phyloP scores from a whole-genome alignment of 35 echinoderm and acorn worm genomes.

The Ophioderma brevispina region DNA sequence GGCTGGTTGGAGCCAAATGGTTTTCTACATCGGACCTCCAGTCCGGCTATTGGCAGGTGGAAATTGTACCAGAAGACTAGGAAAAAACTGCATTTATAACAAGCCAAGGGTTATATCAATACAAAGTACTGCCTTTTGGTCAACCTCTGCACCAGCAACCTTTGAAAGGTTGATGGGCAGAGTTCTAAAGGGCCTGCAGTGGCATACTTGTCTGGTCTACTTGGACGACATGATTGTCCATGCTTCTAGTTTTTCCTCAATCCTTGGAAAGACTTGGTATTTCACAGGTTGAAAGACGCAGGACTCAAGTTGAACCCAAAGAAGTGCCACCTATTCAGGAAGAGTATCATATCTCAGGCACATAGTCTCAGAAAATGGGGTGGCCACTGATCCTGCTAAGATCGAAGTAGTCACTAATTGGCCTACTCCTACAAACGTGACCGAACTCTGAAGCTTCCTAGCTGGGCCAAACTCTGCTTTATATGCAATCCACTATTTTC shows the following conservation, averaged over 20 bases:
- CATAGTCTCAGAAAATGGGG: neutral
- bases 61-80: neutral
- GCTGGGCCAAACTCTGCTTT: too few species aligned
- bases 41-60: neutral
- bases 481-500: too few species aligned
- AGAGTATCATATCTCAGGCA: neutral
- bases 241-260: neutral
- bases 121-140: neutral
- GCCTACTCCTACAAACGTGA: neutral
- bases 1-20: neutral
- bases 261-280: neutral
- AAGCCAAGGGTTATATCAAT: neutral
- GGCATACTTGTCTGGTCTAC: neutral
- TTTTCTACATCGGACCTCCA: neutral
- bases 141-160: neutral
- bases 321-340: neutral
- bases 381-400: neutral
- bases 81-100: neutral
- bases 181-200: neutral
- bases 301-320: neutral
- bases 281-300: neutral
- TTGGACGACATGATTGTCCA: neutral
- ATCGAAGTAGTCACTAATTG: neutral
- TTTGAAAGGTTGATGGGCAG: neutral
- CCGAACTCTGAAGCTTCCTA: neutral